Evolutionary conservation across 30 jellyfish, hydroid and myxozoan species (phyloP).

Genomic region (Chironex yamaguchii): DNA sequence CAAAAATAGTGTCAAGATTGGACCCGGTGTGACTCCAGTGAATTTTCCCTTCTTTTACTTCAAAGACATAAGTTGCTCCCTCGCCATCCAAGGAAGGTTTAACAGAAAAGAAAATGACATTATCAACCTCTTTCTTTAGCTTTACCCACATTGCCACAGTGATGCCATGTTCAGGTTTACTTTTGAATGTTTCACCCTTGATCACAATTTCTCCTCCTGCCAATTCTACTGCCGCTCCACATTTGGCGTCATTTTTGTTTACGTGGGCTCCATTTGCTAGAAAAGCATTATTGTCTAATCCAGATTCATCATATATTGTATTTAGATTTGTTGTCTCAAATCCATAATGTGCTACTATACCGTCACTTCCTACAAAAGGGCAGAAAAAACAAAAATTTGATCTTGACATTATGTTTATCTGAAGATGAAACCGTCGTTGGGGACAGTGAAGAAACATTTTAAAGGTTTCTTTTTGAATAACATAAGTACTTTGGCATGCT

Average conservation of each 20-base stretch:
- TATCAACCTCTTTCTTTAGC: constrained; percentile 84
- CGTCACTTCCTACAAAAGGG: constrained; percentile 42
- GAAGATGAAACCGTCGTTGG: too few relatives aligned
- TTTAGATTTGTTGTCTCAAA: constrained; percentile 85
- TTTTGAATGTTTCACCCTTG: constrained; percentile 79
- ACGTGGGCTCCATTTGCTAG: constrained; percentile 95
- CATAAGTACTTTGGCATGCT: too few relatives aligned
- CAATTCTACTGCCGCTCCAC: constrained; percentile 96
- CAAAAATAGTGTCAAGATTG: constrained; percentile 75
- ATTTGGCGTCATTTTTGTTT: constrained; percentile 84
- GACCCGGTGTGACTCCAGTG: constrained; percentile 95
- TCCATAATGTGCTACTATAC: constrained; percentile 92
- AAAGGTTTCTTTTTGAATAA: too few relatives aligned
- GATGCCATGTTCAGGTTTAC: constrained; percentile 78
- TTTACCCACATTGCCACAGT: constrained; percentile 98
- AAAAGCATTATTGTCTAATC: constrained; percentile 78
- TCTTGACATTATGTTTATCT: too few relatives aligned
- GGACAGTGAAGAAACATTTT: too few relatives aligned
- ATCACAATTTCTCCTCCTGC: constrained; percentile 90
- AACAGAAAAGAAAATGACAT: constrained; percentile 81
- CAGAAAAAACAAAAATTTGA: too few relatives aligned
- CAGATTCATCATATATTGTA: constrained; percentile 87
- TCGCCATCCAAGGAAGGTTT: constrained; percentile 74
- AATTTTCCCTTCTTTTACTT: constrained; percentile 89
- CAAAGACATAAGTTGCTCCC: constrained; percentile 88